Percentiles rank a stretch among this genome's conserved stretches.
These are phyloP conservation scores for Electrophaes corylata DNA, from an alignment of 2,888 invertebrate genomes.

Conservation along the genomic window DNA sequence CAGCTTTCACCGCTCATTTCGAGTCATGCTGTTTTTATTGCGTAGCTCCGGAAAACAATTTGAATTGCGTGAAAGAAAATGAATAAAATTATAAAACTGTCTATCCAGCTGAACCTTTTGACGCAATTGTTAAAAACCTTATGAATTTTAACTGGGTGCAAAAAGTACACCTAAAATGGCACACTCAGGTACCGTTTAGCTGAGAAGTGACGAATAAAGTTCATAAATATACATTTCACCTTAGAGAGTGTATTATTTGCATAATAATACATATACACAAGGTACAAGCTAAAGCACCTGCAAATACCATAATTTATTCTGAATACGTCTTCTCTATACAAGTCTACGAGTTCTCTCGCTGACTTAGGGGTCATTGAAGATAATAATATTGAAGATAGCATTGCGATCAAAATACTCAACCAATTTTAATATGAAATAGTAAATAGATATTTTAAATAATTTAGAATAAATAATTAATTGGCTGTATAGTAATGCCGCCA, in stretches of 20 bases:
- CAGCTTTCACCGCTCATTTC: no score
- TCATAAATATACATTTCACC: conserved; percentile 48
- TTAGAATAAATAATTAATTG: no score
- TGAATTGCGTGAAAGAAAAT: no score
- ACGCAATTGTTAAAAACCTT: neutral
- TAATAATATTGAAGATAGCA: no score
- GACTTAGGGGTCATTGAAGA: conserved; percentile 40
- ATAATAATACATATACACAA: conserved; percentile 38
- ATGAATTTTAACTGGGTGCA: conserved; percentile 31
- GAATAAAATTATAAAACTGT: no score
- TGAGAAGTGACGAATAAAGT: conserved; percentile 45
- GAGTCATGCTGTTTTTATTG: neutral
- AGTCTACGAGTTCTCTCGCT: conserved; percentile 43
- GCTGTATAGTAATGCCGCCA: no score
- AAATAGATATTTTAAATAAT: no score
- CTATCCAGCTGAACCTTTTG: neutral
- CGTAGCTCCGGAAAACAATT: no score
- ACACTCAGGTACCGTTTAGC: conserved; percentile 36
- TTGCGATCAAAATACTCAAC: conserved; percentile 34
- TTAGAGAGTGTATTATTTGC: conserved; percentile 26
- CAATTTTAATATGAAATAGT: neutral
- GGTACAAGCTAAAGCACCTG: conserved; percentile 41
- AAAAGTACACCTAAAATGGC: conserved; percentile 30
- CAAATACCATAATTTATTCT: conserved; percentile 51
- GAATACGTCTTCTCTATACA: conserved; percentile 48